phyloP scores from a whole-genome alignment of 2,888 invertebrate genomes.

The Archips crataeganus region DNA sequence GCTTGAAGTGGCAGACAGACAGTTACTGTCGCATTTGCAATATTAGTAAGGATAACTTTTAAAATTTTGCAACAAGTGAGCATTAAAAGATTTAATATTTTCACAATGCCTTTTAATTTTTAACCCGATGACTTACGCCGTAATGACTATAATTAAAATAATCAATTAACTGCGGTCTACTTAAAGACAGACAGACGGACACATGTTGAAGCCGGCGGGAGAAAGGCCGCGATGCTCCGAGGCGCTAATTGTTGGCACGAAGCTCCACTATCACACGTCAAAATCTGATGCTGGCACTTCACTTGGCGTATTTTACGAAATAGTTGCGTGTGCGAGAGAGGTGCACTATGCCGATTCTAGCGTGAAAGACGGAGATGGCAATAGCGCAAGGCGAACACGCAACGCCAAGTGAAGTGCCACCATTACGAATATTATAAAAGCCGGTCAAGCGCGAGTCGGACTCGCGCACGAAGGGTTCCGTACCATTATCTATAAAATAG shows the following conservation, averaged over 20 bases:
- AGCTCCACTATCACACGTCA: slow-evolving; percentile 12
- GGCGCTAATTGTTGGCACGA: slow-evolving; percentile 22
- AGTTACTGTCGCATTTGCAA: too few relatives aligned
- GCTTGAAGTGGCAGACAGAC: too few relatives aligned
- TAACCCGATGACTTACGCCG: background rate
- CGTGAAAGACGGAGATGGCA: too few relatives aligned
- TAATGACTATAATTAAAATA: slow-evolving; percentile 26
- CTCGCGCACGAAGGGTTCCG: too few relatives aligned
- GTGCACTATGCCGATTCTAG: too few relatives aligned
- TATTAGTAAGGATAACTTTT: background rate
- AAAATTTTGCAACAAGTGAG: background rate
- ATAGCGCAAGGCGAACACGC: too few relatives aligned
- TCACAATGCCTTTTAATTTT: background rate
- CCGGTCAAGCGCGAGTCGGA: too few relatives aligned
- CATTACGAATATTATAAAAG: background rate
- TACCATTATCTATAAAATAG: too few relatives aligned
- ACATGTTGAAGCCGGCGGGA: slow-evolving; percentile 7
- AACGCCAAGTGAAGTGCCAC: too few relatives aligned
- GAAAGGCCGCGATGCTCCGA: slow-evolving; percentile 32
- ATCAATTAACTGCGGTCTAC: slow-evolving; percentile 35
- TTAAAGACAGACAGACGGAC: slow-evolving; percentile 32
- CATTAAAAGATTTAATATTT: background rate
- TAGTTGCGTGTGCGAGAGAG: too few relatives aligned
- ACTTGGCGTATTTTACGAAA: too few relatives aligned
- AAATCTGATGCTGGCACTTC: too few relatives aligned